Evolutionary conservation across 2,888 invertebrate genomes (phyloP), one percentile per base, ranked within the genome.

Genomic region (Leucozona laternaria): DNA sequence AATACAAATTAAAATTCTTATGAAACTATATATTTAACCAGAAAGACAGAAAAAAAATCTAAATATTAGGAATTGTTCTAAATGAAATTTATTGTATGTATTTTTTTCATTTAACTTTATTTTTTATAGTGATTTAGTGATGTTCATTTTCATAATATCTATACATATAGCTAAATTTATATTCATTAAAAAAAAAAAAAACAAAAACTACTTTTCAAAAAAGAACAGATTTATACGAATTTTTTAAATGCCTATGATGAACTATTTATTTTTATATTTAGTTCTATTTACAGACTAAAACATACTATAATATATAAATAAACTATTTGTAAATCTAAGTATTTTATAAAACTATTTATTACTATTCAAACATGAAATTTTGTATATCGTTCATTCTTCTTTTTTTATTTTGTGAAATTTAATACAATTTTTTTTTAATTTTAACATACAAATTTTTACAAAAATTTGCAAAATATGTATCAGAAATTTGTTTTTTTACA

Each of bases 211-310:
- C 31, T 53, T 66, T 57, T 31, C 25, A 22, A 57, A 5, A 10
- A 17, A 45, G 58, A 78, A 81, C 13, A 20, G 2, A 45, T 62
- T 48, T 66, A 71, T 75, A 82, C 86, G 82, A 86, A 82, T 86
- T 82, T 50, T 82, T 86, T 71, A 68, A 85, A 79, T 81, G 78
- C 78, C 78, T 82, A 78, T 43, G 34, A 68, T 34, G 58, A 86
- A 78, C 73, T 86, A 78, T 66, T 85, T 72, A 82, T 75, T 82
- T 86, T 50, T 64, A 70, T 55, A 82, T 82, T 86, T 82, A 86
- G 86, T 86, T 86, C 64, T 79, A 75, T 86, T 79, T 86, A 86
- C 78, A 86, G 82, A 81, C 81, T 79, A 79, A 60, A 58, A 40
- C 40, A 64, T 31, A 58, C 22, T 20, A 66, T 60, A 43, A 66